Evolutionary conservation across 2,797 vertebrate genomes (phyloP).

Genomic region (Salarias fasciatus): DNA sequence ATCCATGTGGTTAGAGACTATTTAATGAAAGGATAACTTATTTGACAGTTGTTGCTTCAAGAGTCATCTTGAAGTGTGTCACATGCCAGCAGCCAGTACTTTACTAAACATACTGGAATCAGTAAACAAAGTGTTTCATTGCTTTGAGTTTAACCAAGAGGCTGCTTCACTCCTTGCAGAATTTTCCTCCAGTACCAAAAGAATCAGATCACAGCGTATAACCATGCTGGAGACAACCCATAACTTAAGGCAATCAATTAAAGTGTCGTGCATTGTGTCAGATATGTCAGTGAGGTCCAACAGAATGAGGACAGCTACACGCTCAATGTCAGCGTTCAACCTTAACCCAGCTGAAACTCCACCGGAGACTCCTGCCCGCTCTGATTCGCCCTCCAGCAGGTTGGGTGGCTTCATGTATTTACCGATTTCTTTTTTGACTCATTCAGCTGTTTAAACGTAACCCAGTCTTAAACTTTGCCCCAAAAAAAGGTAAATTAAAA

Average conservation of each 20-base stretch:
- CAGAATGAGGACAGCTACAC: slow-evolving; percentile 52
- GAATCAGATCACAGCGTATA: slow-evolving; percentile 29
- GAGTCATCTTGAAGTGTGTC: too few relatives aligned
- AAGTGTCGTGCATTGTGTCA: slow-evolving; percentile 53
- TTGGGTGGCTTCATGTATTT: not conserved
- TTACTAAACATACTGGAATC: slow-evolving; percentile 16
- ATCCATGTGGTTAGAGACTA: too few relatives aligned
- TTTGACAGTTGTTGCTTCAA: too few relatives aligned
- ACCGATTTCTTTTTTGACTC: not conserved
- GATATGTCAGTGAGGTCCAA: slow-evolving; percentile 53
- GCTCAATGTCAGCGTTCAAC: slow-evolving; percentile 35
- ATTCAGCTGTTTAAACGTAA: slow-evolving; percentile 52
- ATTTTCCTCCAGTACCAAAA: slow-evolving; percentile 18
- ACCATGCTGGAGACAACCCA: slow-evolving; percentile 42
- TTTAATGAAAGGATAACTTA: too few relatives aligned
- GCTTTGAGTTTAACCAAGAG: slow-evolving; percentile 31
- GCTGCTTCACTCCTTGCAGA: slow-evolving; percentile 10
- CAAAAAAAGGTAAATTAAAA: slow-evolving; percentile 54
- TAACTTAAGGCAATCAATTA: slow-evolving; percentile 69
- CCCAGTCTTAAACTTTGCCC: slow-evolving; percentile 50
- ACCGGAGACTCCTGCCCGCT: slow-evolving; percentile 3
- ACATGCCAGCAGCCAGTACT: slow-evolving; percentile 29
- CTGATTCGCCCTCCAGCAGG: slow-evolving; percentile 29
- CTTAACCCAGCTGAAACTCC: slow-evolving; percentile 30
- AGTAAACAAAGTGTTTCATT: slow-evolving; percentile 11